Evolutionary conservation across 2,888 invertebrate genomes (phyloP).

Genomic region (Scaptomyza parva): DNA sequence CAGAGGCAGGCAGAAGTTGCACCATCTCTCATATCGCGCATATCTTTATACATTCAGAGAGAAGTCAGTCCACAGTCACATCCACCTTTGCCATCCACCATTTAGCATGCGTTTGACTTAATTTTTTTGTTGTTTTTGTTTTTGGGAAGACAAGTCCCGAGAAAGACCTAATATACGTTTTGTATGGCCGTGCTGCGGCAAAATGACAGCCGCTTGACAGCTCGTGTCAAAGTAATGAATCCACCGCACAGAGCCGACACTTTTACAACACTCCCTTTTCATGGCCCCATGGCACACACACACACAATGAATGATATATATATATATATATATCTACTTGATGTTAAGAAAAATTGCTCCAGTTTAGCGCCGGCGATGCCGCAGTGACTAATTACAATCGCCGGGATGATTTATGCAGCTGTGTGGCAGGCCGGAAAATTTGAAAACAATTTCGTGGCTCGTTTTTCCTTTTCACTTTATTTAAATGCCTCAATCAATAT

Average conservation of each 20-base stretch:
- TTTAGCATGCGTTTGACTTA: constrained; percentile 64
- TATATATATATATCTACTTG: constrained; percentile 7
- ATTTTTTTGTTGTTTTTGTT: no score
- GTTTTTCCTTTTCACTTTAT: constrained; percentile 23
- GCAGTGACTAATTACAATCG: constrained; percentile 79
- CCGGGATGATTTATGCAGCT: constrained; percentile 78
- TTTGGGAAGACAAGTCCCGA: constrained; percentile 32
- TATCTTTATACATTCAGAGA: background rate
- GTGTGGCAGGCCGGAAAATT: constrained; percentile 53
- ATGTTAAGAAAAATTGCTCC: constrained; percentile 76
- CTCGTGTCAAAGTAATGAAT: constrained; percentile 84
- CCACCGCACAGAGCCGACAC: constrained; percentile 82
- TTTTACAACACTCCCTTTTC: constrained; percentile 70
- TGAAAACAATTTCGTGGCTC: constrained; percentile 25
- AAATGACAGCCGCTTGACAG: constrained; percentile 83
- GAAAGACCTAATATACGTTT: background rate
- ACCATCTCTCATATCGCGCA: constrained; percentile 39
- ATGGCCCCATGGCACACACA: constrained; percentile 1
- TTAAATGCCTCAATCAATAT: constrained; percentile 71
- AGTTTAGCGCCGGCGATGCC: constrained; percentile 72
- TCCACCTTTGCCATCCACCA: constrained; percentile 57
- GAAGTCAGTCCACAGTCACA: constrained; percentile 14
- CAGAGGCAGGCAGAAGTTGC: constrained; percentile 41
- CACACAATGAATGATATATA: constrained; percentile 25
- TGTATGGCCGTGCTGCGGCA: constrained; percentile 64